Evolutionary conservation across 2,888 invertebrate species (phyloP).

Genomic region (Catonia carolina): DNA sequence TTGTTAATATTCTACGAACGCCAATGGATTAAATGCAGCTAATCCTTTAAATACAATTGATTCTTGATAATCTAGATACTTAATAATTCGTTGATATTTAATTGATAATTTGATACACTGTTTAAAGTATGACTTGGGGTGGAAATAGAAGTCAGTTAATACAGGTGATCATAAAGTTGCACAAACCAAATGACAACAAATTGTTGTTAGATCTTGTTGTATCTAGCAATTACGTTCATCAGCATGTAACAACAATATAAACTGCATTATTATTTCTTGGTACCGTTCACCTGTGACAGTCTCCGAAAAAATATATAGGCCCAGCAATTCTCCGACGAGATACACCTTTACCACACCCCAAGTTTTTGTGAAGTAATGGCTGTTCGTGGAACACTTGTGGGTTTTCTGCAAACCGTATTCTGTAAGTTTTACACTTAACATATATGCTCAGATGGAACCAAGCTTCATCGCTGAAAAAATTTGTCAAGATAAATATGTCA

Average conservation of each 20-base stretch:
- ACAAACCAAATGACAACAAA: too few relatives aligned
- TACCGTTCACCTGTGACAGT: background rate
- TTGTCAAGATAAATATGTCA: background rate
- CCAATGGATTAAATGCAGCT: too few relatives aligned
- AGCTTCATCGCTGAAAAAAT: too few relatives aligned
- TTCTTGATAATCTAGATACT: too few relatives aligned
- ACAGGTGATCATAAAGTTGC: too few relatives aligned
- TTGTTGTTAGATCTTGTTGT: background rate
- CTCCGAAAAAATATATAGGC: background rate
- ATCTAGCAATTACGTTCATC: conserved; percentile 2
- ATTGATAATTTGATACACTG: too few relatives aligned
- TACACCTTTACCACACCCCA: background rate
- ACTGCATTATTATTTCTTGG: background rate
- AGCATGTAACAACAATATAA: background rate
- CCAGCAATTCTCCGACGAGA: background rate
- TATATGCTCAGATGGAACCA: background rate
- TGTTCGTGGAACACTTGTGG: too few relatives aligned
- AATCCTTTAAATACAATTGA: too few relatives aligned
- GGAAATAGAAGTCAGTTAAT: too few relatives aligned
- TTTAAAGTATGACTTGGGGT: too few relatives aligned
- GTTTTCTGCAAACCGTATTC: background rate
- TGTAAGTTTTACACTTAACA: background rate
- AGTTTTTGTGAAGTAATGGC: background rate
- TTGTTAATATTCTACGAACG: too few relatives aligned
- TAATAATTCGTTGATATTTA: too few relatives aligned